Base-by-base conservation (phyloP, 2,888 invertebrate species). In the Hirtodrosophila confusa region DNA sequence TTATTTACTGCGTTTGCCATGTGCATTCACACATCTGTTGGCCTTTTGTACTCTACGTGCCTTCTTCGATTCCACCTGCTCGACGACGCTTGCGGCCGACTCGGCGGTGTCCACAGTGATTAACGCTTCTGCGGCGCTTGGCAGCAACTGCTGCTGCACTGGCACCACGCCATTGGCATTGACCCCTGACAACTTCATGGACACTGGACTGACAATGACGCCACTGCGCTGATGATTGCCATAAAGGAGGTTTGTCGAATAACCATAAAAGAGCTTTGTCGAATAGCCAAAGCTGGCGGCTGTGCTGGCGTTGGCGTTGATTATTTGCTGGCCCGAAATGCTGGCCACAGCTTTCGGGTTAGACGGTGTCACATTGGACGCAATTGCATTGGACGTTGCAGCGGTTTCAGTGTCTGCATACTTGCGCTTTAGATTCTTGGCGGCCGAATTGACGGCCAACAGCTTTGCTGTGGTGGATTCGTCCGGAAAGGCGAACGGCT, bases 21-120 rank as follows among this genome's bases (percentile, higher is more conserved):
- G 89, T 88, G 90, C 83, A 88, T 88, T 90, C 75, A 89, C 85
- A 89, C 90, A 91, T 88, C 91, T 89, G 85, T 89, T 90, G 88
- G 89, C 89, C 86, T 91, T 91, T 91, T 91, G 91, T 91, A 91
- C 91, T 91, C 91, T 91, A 88, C 91, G 91, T 91, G 91, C 90
- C 89, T 91, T 91, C 80, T 91, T 91, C 75, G 90, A 89, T 74
- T 91, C 84, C 78, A 88, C 67, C 55, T 62, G 78, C 71, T 85
- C 85, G 78, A 79, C 75, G 67, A 33, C 8, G 35, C 33, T 70
- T 57, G 68, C 8, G 54, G 27, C 4, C 31, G 68, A 76, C 49
- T 56, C 66, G 45, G 51, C 63, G 48, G 51, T 31, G 39, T 41
- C 62, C 17, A 41, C 43, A 50, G 40, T 12, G 61, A 49, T 31